Evolutionary conservation across 2,888 invertebrate genomes (phyloP), one percentile per base, ranked within the genome.

Genomic region (Dysmachus trigonus): DNA sequence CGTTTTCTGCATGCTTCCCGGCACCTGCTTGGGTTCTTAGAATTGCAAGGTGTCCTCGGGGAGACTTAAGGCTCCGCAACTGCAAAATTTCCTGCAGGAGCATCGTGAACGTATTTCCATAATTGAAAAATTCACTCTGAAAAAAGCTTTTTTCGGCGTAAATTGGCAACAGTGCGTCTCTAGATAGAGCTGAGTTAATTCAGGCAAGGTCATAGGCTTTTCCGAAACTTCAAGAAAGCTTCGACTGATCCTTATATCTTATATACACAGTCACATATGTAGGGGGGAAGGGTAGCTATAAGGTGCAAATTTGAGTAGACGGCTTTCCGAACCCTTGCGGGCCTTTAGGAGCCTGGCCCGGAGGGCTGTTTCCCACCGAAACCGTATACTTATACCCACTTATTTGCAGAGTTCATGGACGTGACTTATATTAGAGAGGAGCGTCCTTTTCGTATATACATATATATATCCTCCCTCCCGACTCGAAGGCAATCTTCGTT

Each of bases 151-250:
- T 72, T 73, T 7, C 13, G 33, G 27, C 27, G 72, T 71, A 83
- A 83, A 83, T 33, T 83, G 83, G 83, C 83, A 83, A 83, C 83
- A 62, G 33, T 27, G 83, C 41, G 83, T 83, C 83, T 83, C 83
- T 83, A 38, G 38, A 31, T 8, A 8, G 73, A 72, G 71, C 13
- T 2, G 30, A 62, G 62, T 33, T 83, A 41, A 83, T 83, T 72
- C 83, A 72, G 72, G 83, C 83, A 83, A 83, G 83, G 83, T 83
- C 83, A 83, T 83, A 83, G 83, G 83, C 83, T 72, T 83, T 72
- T 83, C 72, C 72, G 22, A 18, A 83, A 72, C 72, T 72, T 41
- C 13, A 22, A 27, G 53, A 38, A 83, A 83, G 83, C 83, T 83
- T 83, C 41, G 33, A n/a, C 35, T 72, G 27, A 38, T 72, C 83